These are phyloP conservation scores for Bujurquina vittata DNA, from an alignment of 2,113 vertebrate species.

Conservation along the genomic window DNA sequence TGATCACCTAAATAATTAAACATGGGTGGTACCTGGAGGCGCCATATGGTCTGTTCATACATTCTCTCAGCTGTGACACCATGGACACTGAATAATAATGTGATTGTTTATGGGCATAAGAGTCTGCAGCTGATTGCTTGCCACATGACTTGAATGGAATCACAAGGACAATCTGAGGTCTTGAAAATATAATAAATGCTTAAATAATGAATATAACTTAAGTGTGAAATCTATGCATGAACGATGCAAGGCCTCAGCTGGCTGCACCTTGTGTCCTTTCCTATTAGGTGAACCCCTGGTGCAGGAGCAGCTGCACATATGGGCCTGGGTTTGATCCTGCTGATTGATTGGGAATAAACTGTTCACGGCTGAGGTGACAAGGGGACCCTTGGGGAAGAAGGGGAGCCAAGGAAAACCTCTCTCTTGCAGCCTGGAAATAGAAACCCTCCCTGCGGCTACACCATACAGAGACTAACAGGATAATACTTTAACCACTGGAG, in stretches of 20 bases:
- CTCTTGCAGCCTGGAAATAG: conserved; percentile 40
- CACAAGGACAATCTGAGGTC: background rate
- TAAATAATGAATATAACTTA: conserved; percentile 29
- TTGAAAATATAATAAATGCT: background rate
- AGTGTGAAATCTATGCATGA: conserved; percentile 25
- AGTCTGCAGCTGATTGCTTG: background rate
- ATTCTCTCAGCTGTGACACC: conserved; percentile 29
- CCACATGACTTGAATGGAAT: conserved; percentile 1
- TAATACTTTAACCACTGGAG: conserved; percentile 26
- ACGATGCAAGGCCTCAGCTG: conserved; percentile 65
- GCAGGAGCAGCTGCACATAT: conserved; percentile 72
- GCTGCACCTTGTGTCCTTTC: conserved; percentile 19
- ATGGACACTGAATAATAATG: conserved; percentile 1
- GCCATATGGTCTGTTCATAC: conserved; percentile 62
- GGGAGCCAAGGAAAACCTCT: conserved; percentile 37
- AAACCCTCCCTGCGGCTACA: conserved; percentile 30
- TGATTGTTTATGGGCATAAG: conserved; percentile 16
- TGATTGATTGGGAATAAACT: conserved; percentile 77
- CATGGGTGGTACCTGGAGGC: conserved; percentile 70
- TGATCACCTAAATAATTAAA: conserved; percentile 82
- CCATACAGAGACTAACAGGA: conserved; percentile 25
- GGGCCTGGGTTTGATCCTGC: conserved; percentile 41
- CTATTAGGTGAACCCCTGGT: conserved; percentile 60
- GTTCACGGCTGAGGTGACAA: conserved; percentile 74
- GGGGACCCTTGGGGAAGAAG: conserved; percentile 56